Conservation (phyloP, 2,113 vertebrate species). For the Malaclemys terrapin region DNA sequence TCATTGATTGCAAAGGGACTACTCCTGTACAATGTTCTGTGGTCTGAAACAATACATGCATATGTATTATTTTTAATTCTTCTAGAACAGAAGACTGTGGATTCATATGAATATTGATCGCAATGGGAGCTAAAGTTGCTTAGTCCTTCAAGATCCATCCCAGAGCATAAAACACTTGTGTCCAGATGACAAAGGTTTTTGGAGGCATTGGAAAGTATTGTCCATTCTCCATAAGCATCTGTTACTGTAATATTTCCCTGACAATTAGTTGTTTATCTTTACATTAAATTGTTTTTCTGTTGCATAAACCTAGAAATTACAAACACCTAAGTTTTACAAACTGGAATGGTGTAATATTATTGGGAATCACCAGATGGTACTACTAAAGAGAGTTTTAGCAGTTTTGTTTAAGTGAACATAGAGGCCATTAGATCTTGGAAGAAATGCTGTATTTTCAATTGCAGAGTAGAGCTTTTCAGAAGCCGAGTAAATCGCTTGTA, state of each 20-base stretch:
- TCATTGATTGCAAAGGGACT: background rate
- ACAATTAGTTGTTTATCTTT: background rate
- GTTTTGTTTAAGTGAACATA: too few relatives aligned
- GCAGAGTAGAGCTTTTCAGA: background rate
- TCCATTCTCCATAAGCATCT: background rate
- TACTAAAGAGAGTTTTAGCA: too few relatives aligned
- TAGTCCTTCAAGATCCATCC: background rate
- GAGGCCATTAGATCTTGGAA: too few relatives aligned
- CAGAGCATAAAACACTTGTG: background rate
- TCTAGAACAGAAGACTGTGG: background rate
- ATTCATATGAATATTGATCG: background rate
- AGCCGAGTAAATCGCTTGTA: background rate
- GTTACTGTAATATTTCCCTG: background rate
- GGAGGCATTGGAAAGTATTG: background rate
- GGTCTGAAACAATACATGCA: background rate
- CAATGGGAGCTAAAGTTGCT: background rate
- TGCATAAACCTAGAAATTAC: background rate
- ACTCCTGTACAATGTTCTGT: background rate
- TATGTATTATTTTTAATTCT: background rate
- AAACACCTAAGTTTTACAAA: background rate
- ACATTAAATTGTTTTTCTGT: background rate
- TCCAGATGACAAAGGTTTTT: background rate
- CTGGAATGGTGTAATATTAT: background rate
- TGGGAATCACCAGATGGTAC: background rate
- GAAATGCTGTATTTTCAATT: background rate